These are phyloP conservation scores for Atrina japonica DNA, from an alignment of 2,888 invertebrate species.

Conservation along the genomic window DNA sequence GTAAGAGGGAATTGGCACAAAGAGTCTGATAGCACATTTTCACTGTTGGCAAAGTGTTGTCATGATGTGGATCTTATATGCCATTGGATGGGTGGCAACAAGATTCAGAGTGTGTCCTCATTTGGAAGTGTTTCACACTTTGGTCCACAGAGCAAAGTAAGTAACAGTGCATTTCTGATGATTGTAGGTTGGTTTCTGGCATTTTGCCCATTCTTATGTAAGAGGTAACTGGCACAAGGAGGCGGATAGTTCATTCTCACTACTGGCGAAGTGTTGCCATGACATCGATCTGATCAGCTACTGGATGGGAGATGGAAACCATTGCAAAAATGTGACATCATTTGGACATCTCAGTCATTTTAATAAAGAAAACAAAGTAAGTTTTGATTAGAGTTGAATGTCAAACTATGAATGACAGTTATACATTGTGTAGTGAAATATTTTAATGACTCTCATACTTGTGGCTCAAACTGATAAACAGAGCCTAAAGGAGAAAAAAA, in stretches of 20 bases:
- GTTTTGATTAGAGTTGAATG: no score
- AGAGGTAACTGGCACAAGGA: slow-evolving; percentile 81
- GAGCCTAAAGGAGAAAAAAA: not conserved
- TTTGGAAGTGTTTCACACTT: slow-evolving; percentile 80
- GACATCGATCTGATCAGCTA: slow-evolving; percentile 81
- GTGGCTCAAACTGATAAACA: not conserved
- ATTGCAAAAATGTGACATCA: slow-evolving; percentile 75
- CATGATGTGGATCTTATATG: slow-evolving; percentile 81
- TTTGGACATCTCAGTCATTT: slow-evolving; percentile 80
- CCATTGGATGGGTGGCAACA: slow-evolving; percentile 77
- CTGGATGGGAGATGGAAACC: slow-evolving; percentile 75
- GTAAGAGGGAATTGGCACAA: slow-evolving; percentile 81
- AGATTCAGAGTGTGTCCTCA: slow-evolving; percentile 74
- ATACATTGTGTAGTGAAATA: no score
- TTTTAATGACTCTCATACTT: not conserved
- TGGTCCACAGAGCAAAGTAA: slow-evolving; percentile 76
- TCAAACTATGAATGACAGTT: no score
- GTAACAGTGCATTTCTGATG: slow-evolving; percentile 2
- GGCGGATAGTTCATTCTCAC: slow-evolving; percentile 77
- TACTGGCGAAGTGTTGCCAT: slow-evolving; percentile 82
- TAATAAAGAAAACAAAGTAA: slow-evolving; percentile 76
- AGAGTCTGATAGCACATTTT: slow-evolving; percentile 77
- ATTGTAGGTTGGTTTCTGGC: slow-evolving; percentile 79
- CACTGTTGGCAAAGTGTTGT: slow-evolving; percentile 81
- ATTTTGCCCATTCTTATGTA: slow-evolving; percentile 81